Percentiles rank a stretch among this genome's conserved stretches.
These are phyloP conservation scores for Silurus meridionalis DNA, from an alignment of 2,113 vertebrate genomes.

Conservation along the genomic window DNA sequence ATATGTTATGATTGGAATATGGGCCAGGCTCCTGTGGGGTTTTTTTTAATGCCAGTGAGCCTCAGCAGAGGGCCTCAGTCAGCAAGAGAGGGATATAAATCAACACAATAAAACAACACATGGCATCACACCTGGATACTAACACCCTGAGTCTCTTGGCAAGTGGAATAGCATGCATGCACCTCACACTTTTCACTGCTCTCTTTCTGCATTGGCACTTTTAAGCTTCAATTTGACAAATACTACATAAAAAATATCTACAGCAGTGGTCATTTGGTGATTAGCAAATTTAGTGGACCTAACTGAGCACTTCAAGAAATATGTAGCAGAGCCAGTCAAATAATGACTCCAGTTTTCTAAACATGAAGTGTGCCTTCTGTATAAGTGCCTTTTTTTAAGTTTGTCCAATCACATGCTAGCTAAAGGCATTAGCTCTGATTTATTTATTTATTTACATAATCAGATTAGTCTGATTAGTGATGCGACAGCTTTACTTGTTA, in stretches of 20 bases:
- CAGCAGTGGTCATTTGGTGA: neutral
- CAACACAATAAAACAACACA: conserved; percentile 46
- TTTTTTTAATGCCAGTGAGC: conserved; percentile 49
- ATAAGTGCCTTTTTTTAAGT: neutral
- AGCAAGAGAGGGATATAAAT: conserved; percentile 39
- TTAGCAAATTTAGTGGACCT: neutral
- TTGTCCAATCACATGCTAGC: neutral
- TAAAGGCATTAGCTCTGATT: neutral
- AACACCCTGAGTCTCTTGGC: conserved; percentile 29
- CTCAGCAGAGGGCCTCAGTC: conserved; percentile 48
- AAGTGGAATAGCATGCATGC: conserved; percentile 14
- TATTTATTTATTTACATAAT: neutral
- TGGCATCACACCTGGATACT: conserved; percentile 42
- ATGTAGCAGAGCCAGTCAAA: neutral
- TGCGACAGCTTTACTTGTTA: neutral
- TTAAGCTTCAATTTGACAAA: neutral
- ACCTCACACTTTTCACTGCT: conserved; percentile 4
- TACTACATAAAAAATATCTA: neutral
- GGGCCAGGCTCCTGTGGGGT: conserved; percentile 42
- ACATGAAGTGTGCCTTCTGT: neutral
- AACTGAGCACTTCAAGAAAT: neutral
- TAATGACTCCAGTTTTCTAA: neutral
- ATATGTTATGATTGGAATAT: conserved; percentile 23
- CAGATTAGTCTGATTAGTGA: neutral
- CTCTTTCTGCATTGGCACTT: neutral